Conservation (phyloP, 2,113 vertebrate genomes). For the Chaenogobius annularis region DNA sequence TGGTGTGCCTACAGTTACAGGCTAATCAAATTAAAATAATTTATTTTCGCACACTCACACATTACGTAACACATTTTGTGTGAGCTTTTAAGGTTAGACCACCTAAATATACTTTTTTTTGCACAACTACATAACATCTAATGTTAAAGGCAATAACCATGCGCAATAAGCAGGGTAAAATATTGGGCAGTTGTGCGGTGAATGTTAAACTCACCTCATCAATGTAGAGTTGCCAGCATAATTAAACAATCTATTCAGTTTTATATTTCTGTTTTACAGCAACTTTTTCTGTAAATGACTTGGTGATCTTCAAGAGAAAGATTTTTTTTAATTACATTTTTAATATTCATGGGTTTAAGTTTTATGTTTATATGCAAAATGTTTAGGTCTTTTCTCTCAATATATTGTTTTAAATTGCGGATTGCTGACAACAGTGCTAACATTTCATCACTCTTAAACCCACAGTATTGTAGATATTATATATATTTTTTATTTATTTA, state of each 20-base stretch:
- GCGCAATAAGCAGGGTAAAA: neutral
- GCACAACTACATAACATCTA: neutral
- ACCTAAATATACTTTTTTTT: neutral
- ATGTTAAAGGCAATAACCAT: too few species aligned
- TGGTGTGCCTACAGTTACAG: constrained; percentile 57
- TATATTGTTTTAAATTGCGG: too few species aligned
- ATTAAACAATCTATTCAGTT: neutral
- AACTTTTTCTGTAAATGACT: too few species aligned
- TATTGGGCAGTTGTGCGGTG: neutral
- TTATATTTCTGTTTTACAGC: neutral
- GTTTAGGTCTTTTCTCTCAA: too few species aligned
- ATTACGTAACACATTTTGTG: constrained; percentile 44
- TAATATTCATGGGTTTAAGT: too few species aligned
- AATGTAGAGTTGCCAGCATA: too few species aligned
- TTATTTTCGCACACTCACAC: constrained; percentile 34
- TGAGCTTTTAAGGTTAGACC: constrained; percentile 5
- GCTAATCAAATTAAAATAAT: constrained; percentile 45
- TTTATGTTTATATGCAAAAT: too few species aligned
- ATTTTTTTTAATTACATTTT: too few species aligned
- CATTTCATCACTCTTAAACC: too few species aligned
- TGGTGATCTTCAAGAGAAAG: too few species aligned
- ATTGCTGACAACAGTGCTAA: too few species aligned
- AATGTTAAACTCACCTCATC: neutral
- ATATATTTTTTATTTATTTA: neutral
- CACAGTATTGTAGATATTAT: too few species aligned